Conservation (phyloP, 2,888 invertebrate species). For the Apocheima hispidaria region DNA sequence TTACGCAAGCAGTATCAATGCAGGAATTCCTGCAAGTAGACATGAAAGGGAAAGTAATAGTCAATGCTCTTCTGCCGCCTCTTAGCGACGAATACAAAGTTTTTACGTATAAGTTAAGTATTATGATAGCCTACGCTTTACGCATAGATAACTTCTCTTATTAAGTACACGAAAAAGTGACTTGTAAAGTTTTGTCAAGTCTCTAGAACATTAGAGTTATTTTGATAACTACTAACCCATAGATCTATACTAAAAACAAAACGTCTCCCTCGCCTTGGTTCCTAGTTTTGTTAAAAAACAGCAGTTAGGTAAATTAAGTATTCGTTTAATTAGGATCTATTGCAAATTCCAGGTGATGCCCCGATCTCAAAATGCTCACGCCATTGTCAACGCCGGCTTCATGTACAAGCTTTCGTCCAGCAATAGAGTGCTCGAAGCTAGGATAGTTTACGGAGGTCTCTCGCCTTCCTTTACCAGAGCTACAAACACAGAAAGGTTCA, state of each 20-base stretch:
- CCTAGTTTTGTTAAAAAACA: too few species aligned
- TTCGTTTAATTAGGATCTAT: neutral
- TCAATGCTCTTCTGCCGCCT: slow-evolving; percentile 61
- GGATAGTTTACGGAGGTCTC: slow-evolving; percentile 88
- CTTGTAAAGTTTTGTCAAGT: neutral
- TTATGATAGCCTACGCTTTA: neutral
- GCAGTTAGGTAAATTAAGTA: too few species aligned
- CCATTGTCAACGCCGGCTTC: slow-evolving; percentile 91
- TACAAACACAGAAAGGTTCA: slow-evolving; percentile 75
- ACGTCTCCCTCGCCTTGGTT: too few species aligned
- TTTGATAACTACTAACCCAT: too few species aligned
- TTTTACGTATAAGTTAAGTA: slow-evolving; percentile 61
- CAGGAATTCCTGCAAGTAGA: slow-evolving; percentile 71
- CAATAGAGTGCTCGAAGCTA: slow-evolving; percentile 72
- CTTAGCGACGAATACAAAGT: slow-evolving; percentile 48
- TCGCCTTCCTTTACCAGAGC: slow-evolving; percentile 79
- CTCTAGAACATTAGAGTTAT: too few species aligned
- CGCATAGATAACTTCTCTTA: too few species aligned
- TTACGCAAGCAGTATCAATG: slow-evolving; percentile 59
- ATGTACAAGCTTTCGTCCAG: slow-evolving; percentile 82
- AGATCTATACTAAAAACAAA: too few species aligned
- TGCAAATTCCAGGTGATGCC: slow-evolving; percentile 87
- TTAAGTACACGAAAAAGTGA: too few species aligned
- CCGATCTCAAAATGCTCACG: slow-evolving; percentile 90
- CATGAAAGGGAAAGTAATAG: slow-evolving; percentile 72